phyloP scores from a whole-genome alignment of 1,140 invertebrate genomes.

The Drosophila ercepeae region DNA sequence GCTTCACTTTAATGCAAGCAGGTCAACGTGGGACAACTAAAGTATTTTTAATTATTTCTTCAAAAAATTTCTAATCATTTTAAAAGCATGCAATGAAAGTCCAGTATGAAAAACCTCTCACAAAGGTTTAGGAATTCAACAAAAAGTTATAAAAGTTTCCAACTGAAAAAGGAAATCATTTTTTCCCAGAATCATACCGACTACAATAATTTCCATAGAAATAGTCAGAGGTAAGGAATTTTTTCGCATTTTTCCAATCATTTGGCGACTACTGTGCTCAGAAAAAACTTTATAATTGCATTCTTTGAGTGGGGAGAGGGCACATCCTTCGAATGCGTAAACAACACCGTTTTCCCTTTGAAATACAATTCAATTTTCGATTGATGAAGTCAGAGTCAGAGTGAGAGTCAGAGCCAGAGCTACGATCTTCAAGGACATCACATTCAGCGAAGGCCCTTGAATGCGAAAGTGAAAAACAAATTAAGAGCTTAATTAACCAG shows the following conservation, averaged over 20 bases:
- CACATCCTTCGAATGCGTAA: background rate
- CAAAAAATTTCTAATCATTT: background rate
- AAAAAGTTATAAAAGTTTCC: background rate
- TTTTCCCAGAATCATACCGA: background rate
- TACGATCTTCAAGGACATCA: conserved; percentile 1
- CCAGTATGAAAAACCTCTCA: background rate
- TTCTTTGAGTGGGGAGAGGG: background rate
- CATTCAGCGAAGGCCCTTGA: conserved; percentile 2
- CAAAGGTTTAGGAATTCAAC: background rate
- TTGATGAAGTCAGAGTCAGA: background rate
- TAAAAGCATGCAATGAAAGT: background rate
- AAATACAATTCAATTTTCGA: conserved; percentile 8
- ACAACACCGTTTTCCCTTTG: background rate
- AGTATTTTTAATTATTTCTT: background rate
- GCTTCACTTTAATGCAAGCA: background rate
- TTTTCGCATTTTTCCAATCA: background rate
- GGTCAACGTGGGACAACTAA: background rate
- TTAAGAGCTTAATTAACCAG: conserved; percentile 31
- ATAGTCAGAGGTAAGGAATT: background rate
- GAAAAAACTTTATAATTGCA: conserved; percentile 6
- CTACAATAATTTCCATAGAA: background rate
- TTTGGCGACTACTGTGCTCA: background rate
- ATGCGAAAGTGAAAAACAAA: conserved; percentile 21
- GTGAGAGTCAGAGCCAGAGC: background rate
- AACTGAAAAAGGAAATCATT: background rate